These are phyloP conservation scores for Babyrousa celebensis DNA, from an alignment of 2,797 vertebrate genomes.

Conservation along the genomic window DNA sequence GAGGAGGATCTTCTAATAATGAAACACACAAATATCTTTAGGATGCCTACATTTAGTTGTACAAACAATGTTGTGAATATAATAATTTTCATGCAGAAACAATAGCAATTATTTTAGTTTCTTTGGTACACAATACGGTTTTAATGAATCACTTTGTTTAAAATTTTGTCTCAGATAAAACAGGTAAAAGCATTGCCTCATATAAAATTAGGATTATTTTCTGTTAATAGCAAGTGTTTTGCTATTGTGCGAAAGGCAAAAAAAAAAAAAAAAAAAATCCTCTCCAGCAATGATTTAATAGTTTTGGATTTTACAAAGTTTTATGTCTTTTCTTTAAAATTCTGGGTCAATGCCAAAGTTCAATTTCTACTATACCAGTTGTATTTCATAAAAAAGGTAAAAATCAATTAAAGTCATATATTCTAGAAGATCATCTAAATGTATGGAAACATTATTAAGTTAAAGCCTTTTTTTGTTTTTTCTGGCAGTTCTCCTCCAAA, in stretches of 20 bases:
- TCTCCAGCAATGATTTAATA: slow-evolving; percentile 57
- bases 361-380: slow-evolving; percentile 71
- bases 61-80: slow-evolving; percentile 74
- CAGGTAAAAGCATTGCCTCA: slow-evolving; percentile 65
- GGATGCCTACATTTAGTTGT: slow-evolving; percentile 71
- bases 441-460: slow-evolving; percentile 84
- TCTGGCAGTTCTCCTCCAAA: slow-evolving; percentile 83
- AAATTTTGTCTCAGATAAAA: slow-evolving; percentile 76
- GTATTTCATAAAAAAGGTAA: slow-evolving; percentile 73
- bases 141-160: slow-evolving; percentile 82
- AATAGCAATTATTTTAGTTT: slow-evolving; percentile 80
- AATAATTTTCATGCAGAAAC: slow-evolving; percentile 77
- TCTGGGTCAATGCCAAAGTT: slow-evolving; percentile 73
- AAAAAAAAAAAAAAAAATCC: slow-evolving; percentile 49
- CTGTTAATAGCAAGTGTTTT: slow-evolving; percentile 68
- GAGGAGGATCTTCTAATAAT: slow-evolving; percentile 16
- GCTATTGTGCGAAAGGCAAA: slow-evolving; percentile 56
- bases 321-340: slow-evolving; percentile 72
- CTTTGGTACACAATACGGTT: slow-evolving; percentile 69
- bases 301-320: slow-evolving; percentile 78
- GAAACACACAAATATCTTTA: slow-evolving; percentile 74
- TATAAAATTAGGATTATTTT: slow-evolving; percentile 78
- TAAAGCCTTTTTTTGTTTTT: slow-evolving; percentile 83
- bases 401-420: slow-evolving; percentile 85
- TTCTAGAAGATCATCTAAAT: slow-evolving; percentile 83